These are phyloP conservation scores for Drosophila infuscata DNA, from an alignment of 2,888 invertebrate genomes.

Conservation along the genomic window DNA sequence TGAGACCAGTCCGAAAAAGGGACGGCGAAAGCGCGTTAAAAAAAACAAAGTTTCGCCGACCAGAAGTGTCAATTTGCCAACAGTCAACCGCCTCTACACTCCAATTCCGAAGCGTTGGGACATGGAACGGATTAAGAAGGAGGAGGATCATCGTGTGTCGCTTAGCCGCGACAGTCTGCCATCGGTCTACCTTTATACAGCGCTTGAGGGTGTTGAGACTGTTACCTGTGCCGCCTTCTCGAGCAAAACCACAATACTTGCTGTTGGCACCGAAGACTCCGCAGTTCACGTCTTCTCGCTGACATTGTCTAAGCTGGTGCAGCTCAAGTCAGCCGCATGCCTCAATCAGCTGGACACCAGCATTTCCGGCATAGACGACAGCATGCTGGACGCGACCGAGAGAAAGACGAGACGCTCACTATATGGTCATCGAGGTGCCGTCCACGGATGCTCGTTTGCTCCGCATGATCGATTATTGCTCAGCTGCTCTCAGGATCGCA, in stretches of 20 bases:
- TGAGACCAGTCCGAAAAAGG: slow-evolving; percentile 14
- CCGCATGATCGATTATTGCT: slow-evolving; percentile 54
- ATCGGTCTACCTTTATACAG: slow-evolving; percentile 54
- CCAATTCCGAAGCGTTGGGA: slow-evolving; percentile 56
- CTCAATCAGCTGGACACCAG: slow-evolving; percentile 35
- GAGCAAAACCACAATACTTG: slow-evolving; percentile 42
- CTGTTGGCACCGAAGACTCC: slow-evolving; percentile 49
- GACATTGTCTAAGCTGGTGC: slow-evolving; percentile 46
- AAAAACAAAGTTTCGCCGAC: slow-evolving; percentile 24
- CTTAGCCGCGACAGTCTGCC: slow-evolving; percentile 41
- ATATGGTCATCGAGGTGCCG: slow-evolving; percentile 54
- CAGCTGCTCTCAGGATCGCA: slow-evolving; percentile 55
- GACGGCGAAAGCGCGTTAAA: slow-evolving; percentile 32
- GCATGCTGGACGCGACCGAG: slow-evolving; percentile 44
- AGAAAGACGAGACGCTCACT: slow-evolving; percentile 32
- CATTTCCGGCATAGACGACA: slow-evolving; percentile 48
- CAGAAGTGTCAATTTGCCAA: slow-evolving; percentile 31
- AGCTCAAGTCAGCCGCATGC: slow-evolving; percentile 47
- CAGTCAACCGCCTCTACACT: slow-evolving; percentile 25
- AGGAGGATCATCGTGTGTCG: slow-evolving; percentile 53
- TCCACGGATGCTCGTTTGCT: slow-evolving; percentile 48
- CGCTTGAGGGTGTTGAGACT: slow-evolving; percentile 6
- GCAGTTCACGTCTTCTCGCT: slow-evolving; percentile 49
- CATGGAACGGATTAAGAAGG: slow-evolving; percentile 35
- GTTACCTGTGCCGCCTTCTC: slow-evolving; percentile 59